A percentile compares a stretch with the other conserved stretches of the same genome.
phyloP scores from a whole-genome alignment of 2,113 vertebrate species.

The Pachypanchax playfairii region DNA sequence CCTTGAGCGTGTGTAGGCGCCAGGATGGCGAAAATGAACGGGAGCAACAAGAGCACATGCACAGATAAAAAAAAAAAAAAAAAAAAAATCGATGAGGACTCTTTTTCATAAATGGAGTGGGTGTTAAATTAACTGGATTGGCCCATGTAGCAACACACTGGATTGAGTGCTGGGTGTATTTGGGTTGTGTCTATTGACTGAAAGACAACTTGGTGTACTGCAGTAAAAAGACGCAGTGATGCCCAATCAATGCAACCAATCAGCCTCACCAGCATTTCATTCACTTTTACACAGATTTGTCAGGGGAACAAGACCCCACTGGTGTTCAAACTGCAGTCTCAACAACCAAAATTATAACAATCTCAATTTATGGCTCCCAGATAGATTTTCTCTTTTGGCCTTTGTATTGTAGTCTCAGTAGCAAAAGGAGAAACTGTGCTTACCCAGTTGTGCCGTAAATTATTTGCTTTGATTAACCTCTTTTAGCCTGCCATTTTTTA shows the following conservation, averaged over 20 bases:
- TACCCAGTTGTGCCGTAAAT: constrained; percentile 2
- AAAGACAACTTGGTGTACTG: constrained; percentile 70
- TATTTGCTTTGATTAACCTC: constrained; percentile 42
- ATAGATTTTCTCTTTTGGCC: background rate
- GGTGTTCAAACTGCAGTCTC: constrained; percentile 35
- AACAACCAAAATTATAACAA: constrained; percentile 13
- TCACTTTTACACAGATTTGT: constrained; percentile 55
- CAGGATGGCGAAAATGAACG: constrained; percentile 60
- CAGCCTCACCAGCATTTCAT: constrained; percentile 66
- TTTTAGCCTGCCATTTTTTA: constrained; percentile 51
- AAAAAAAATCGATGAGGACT: constrained; percentile 76
- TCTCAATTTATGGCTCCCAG: background rate
- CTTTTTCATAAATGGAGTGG: constrained; percentile 81
- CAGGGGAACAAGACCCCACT: constrained; percentile 19
- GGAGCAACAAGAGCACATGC: constrained; percentile 72
- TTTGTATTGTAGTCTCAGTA: background rate
- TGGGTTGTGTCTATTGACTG: constrained; percentile 78
- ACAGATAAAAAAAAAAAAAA: constrained; percentile 37
- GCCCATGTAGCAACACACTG: constrained; percentile 75
- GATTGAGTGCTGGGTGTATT: constrained; percentile 78
- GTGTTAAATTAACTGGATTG: constrained; percentile 81
- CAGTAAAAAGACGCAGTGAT: constrained; percentile 72
- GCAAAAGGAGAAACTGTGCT: background rate
- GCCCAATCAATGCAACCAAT: constrained; percentile 77
- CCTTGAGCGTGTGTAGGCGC: constrained; percentile 59